Evolutionary conservation across 2,888 invertebrate genomes (phyloP).

Genomic region (Cosmia pyralina): DNA sequence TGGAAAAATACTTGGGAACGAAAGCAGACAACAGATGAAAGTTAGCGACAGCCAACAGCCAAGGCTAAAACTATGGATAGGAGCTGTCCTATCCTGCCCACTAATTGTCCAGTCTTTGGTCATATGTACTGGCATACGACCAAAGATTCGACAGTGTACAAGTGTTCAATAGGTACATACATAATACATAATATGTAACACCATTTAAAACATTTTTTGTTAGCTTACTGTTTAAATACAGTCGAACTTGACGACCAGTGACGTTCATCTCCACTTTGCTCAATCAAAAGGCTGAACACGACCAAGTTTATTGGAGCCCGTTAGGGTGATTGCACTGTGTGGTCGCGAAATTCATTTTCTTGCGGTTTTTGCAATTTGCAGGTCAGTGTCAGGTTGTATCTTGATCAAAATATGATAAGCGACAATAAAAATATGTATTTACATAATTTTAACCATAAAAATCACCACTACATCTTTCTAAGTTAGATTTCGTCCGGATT

Average conservation of each 20-base stretch:
- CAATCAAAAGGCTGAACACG: slow-evolving; percentile 35
- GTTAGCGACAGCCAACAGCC: neutral
- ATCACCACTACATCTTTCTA: no score
- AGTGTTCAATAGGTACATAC: neutral
- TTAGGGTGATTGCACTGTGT: slow-evolving; percentile 2
- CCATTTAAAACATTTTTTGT: neutral
- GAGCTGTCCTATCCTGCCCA: no score
- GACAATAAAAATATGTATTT: no score
- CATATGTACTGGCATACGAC: no score
- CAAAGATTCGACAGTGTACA: neutral
- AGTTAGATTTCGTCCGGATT: no score
- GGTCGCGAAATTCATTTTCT: no score
- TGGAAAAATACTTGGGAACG: neutral
- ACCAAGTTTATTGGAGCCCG: slow-evolving; percentile 41
- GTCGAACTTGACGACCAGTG: neutral
- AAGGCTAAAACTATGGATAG: neutral
- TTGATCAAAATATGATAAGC: no score
- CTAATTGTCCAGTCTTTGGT: no score
- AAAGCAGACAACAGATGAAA: neutral
- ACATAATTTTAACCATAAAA: no score
- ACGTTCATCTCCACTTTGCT: slow-evolving; percentile 26
- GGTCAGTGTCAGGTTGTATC: no score
- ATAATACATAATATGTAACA: neutral
- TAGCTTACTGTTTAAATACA: neutral
- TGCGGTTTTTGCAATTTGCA: no score